Percentiles rank a stretch among this genome's conserved stretches.
Evolutionary conservation across 2,888 invertebrate genomes (phyloP).

Genomic region (Anaspis maculata): DNA sequence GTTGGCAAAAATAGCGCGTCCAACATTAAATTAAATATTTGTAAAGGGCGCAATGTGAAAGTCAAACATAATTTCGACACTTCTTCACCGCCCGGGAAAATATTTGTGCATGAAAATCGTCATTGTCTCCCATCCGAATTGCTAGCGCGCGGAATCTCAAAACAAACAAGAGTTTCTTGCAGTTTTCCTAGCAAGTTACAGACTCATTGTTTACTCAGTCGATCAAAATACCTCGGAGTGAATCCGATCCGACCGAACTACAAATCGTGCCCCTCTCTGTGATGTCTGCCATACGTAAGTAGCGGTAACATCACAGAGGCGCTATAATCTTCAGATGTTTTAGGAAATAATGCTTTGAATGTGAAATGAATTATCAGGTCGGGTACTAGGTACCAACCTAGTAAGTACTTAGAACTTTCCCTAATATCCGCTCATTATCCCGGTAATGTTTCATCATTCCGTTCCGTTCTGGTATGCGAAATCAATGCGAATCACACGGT

Average conservation of each 20-base stretch:
- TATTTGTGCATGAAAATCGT: constrained; percentile 15
- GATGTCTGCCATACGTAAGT: constrained; percentile 7
- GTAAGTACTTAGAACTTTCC: no score
- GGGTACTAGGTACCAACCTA: no score
- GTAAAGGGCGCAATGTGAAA: constrained; percentile 13
- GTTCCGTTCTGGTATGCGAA: constrained; percentile 6
- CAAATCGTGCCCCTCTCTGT: constrained; percentile 5
- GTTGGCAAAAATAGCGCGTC: constrained; percentile 10
- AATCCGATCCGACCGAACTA: constrained; percentile 11
- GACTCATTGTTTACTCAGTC: constrained; percentile 10
- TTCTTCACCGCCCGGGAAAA: constrained; percentile 11
- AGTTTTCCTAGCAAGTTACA: constrained; percentile 11
- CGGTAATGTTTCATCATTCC: constrained; percentile 10
- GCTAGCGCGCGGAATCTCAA: constrained; percentile 12
- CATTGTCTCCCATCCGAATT: constrained; percentile 13
- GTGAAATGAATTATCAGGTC: no score
- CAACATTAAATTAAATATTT: constrained; percentile 14
- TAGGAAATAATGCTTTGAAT: no score
- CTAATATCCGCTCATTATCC: constrained; percentile 10
- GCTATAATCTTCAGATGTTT: no score
- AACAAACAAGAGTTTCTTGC: constrained; percentile 14
- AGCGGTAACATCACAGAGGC: no score
- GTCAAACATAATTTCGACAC: constrained; percentile 16
- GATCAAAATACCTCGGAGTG: constrained; percentile 11
- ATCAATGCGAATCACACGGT: constrained; percentile 11